Base-by-base conservation (phyloP, 2,797 vertebrate genomes). In the Chloroceryle amazona region DNA sequence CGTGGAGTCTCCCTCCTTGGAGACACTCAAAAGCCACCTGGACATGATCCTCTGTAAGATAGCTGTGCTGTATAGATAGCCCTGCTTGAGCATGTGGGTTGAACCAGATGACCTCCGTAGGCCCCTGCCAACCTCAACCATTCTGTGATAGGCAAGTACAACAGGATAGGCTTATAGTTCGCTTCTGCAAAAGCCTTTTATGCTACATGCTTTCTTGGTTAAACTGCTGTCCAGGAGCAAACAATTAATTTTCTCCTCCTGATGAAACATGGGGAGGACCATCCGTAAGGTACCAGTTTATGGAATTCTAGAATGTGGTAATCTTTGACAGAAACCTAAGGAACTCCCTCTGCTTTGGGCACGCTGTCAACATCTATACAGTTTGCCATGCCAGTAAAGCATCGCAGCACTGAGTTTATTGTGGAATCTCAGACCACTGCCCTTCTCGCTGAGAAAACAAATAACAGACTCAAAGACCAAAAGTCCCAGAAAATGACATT, bases 401-500 rank as follows among this genome's bases (percentile, higher is more conserved):
- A 63, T 37, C 29, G 37, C 26, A 88, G 66, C n/a, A 75, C 3
- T 49, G 46, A 57, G 14, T 57, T 83, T 81, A 46, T 19, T 35
- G 55, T 60, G 52, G 17, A 23, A 75, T 71, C 57, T 87, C 73
- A 93, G 68, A 90, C 67, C 60, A 72, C 44, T 44, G 42, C 13
- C 23, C 23, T 71, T 81, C 49, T 54, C 54, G 81, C 4, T 62
- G 26, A 92, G 93, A 81, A 89, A 78, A 73, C 29, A 81, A 73
- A 11, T 58, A 78, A 60, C 0, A 6, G 54, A 62, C 16, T 67
- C 42, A 60, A 81, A 91, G 71, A 76, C 22, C 0, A 4, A 19
- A 94, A 81, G 65, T 51, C 73, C 21, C 46, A 67, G 22, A 73
- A 87, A 91, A 86, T 79, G 65, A 89, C 72, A 88, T 58, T 89